Conservation (phyloP, 2,888 invertebrate species). For the Hypolimnas misippus region DNA sequence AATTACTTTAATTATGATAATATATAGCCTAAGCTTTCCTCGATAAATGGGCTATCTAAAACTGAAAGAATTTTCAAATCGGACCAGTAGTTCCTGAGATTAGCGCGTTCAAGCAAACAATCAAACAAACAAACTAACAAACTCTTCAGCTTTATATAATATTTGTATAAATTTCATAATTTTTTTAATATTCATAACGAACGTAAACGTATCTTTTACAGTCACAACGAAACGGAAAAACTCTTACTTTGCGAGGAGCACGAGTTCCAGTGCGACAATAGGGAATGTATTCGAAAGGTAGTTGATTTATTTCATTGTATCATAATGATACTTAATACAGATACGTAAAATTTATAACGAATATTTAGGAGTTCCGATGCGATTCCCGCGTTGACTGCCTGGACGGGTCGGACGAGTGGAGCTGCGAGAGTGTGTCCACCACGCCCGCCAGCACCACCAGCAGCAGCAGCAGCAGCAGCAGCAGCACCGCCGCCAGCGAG, state of each 20-base stretch:
- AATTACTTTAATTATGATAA: no score
- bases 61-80: no score
- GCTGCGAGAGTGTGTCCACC: conserved; percentile 67
- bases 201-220: neutral
- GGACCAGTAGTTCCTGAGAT: no score
- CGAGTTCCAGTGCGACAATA: conserved; percentile 86
- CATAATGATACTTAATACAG: neutral
- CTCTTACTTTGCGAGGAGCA: conserved; percentile 80
- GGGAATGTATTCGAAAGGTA: conserved; percentile 86
- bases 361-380: conserved; percentile 83
- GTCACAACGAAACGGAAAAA: conserved; percentile 44
- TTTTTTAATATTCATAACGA: neutral
- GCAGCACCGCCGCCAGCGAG: conserved; percentile 55
- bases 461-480: conserved; percentile 19
- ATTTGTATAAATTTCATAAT: no score
- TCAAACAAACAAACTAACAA: no score
- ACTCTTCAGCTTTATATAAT: no score
- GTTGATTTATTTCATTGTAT: conserved; percentile 3
- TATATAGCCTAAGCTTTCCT: no score
- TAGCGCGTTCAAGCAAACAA: no score
- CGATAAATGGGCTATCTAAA: no score
- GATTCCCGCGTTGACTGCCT: conserved; percentile 89
- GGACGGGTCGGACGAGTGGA: conserved; percentile 89
- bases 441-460: conserved; percentile 24
- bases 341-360: no score